phyloP scores from a whole-genome alignment of 2,113 vertebrate genomes.

The Phaethon lepturus region DNA sequence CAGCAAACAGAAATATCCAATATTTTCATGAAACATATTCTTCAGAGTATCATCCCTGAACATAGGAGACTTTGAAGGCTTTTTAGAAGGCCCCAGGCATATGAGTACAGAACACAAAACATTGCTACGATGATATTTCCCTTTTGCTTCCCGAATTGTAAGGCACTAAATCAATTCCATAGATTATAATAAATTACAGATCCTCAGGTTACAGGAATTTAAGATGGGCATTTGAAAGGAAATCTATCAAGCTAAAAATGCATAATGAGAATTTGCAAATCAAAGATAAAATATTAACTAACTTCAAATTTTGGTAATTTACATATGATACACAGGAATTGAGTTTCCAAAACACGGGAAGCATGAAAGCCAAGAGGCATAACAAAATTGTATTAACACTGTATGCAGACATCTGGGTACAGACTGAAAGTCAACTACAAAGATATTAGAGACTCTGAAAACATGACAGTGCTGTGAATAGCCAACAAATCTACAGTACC shows the following conservation, averaged over 20 bases:
- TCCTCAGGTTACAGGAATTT: neutral
- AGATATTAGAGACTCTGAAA: neutral
- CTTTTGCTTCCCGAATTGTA: neutral
- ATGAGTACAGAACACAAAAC: neutral
- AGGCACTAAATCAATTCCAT: neutral
- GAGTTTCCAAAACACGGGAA: neutral
- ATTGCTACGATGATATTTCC: neutral
- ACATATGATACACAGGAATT: neutral
- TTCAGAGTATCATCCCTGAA: neutral
- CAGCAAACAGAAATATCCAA: neutral
- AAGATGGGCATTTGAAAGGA: neutral
- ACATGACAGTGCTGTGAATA: neutral
- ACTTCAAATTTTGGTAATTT: neutral
- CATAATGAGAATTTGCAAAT: neutral
- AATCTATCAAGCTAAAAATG: neutral
- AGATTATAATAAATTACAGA: neutral
- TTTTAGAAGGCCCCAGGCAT: neutral
- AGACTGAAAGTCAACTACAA: neutral
- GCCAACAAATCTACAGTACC: neutral
- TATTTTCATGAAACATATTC: neutral
- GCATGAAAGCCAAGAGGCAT: neutral
- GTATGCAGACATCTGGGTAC: neutral
- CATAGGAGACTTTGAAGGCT: neutral
- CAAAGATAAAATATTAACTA: neutral
- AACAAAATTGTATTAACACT: neutral